Evolutionary conservation across 2,888 invertebrate species (phyloP).

Genomic region (Melitaea athalia): DNA sequence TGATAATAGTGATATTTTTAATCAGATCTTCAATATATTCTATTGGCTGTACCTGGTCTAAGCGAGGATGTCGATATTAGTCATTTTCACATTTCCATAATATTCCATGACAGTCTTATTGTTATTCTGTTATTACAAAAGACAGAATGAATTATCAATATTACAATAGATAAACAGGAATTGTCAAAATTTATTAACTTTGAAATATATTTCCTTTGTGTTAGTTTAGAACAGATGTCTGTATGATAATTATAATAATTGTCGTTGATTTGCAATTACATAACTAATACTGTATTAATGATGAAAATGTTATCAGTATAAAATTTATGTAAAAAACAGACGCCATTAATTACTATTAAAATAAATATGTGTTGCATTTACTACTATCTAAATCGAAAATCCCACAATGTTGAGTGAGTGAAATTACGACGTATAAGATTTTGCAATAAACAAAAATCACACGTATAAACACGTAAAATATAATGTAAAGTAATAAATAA

Average conservation of each 20-base stretch:
- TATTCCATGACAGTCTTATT: slow-evolving; percentile 27
- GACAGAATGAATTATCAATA: slow-evolving; percentile 12
- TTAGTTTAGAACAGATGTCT: not conserved
- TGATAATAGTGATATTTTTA: not conserved
- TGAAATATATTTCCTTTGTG: not conserved
- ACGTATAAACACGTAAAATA: no score
- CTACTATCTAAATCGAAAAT: no score
- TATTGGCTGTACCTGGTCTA: slow-evolving; percentile 18
- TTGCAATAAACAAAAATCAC: no score
- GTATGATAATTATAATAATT: not conserved
- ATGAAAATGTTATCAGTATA: no score
- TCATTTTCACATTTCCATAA: slow-evolving; percentile 25
- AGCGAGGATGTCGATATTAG: slow-evolving; percentile 17
- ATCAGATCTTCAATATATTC: slow-evolving; percentile 16
- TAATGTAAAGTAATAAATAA: no score
- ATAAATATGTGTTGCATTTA: no score
- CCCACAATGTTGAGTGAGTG: no score
- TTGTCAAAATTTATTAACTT: slow-evolving; percentile 7
- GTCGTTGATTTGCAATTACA: no score
- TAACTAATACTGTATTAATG: no score
- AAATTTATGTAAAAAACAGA: no score
- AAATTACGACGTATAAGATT: no score
- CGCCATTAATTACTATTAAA: no score
- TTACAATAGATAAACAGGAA: slow-evolving; percentile 8
- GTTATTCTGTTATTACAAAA: slow-evolving; percentile 24